phyloP scores from a whole-genome alignment of 1,140 invertebrate species.

The Drosophila dunni region DNA sequence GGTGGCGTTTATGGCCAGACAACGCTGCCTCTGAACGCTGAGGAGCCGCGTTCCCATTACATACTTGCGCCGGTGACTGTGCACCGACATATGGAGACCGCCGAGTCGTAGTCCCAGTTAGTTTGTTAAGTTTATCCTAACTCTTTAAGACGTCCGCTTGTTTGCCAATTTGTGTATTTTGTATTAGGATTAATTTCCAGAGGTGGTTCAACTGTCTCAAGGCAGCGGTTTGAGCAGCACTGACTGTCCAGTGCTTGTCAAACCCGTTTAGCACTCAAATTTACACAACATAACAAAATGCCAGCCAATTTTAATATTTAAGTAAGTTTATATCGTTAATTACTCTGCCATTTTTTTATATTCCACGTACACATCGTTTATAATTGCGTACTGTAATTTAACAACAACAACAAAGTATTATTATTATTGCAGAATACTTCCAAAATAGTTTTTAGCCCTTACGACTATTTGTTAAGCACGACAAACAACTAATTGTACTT shows the following conservation, averaged over 20 bases:
- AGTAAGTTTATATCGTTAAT: conserved; percentile 64
- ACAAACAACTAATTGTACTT: conserved; percentile 62
- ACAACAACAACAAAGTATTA: conserved; percentile 41
- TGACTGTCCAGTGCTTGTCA: conserved; percentile 16
- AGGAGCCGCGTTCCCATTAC: conserved; percentile 76
- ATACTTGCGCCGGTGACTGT: conserved; percentile 95
- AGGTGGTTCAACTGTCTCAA: conserved; percentile 57
- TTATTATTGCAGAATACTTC: conserved; percentile 76
- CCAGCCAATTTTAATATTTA: conserved; percentile 69
- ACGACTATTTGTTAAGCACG: conserved; percentile 55
- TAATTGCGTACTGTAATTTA: conserved; percentile 68
- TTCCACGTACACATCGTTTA: conserved; percentile 19
- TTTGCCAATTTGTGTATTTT: conserved; percentile 73
- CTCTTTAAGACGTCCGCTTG: conserved; percentile 63
- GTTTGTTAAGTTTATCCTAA: conserved; percentile 56
- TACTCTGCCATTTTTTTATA: conserved; percentile 69
- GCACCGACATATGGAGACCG: conserved; percentile 92
- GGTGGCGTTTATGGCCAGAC: conserved; percentile 81
- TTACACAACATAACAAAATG: conserved; percentile 37
- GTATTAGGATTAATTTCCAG: conserved; percentile 18
- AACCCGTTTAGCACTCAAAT: conserved; percentile 18
- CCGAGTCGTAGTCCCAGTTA: conserved; percentile 77
- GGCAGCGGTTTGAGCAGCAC: conserved; percentile 28
- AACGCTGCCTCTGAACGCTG: conserved; percentile 57
- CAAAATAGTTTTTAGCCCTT: conserved; percentile 71